Percentiles rank a stretch among this genome's conserved stretches.
Evolutionary conservation across 2,797 vertebrate genomes (phyloP).

Genomic region (Psittacula derbiana): DNA sequence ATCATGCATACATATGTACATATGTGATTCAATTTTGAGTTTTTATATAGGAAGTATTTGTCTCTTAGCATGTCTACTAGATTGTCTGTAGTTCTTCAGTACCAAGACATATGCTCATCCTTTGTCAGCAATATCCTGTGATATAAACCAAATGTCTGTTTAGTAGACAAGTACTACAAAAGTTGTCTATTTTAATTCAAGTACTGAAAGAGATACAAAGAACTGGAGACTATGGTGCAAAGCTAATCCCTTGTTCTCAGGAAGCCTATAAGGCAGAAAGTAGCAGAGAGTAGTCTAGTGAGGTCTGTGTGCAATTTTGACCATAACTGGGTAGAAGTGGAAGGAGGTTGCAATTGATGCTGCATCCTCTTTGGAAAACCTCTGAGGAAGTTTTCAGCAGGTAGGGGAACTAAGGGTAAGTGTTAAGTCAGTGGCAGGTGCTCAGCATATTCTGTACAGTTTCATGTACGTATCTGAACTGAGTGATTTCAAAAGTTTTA

Average conservation of each 20-base stretch:
- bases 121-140: background rate
- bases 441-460: background rate
- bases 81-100: background rate
- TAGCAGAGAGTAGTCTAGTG: background rate
- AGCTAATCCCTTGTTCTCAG: background rate
- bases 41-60: background rate
- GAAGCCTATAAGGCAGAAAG: background rate
- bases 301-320: background rate
- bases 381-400: background rate
- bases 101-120: background rate
- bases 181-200: background rate
- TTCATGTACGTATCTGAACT: background rate
- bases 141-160: background rate
- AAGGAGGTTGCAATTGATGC: background rate
- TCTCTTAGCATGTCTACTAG: background rate
- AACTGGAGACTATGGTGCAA: background rate
- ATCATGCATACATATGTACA: background rate
- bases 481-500: background rate
- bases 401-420: background rate
- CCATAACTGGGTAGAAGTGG: fast-evolving
- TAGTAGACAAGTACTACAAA: background rate
- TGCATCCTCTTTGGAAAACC: background rate
- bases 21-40: background rate
- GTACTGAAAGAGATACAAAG: background rate
- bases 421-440: background rate